Evolutionary conservation across 2,888 invertebrate genomes (phyloP), one percentile per base, ranked within the genome.

Genomic region (Lucinisca nassula): DNA sequence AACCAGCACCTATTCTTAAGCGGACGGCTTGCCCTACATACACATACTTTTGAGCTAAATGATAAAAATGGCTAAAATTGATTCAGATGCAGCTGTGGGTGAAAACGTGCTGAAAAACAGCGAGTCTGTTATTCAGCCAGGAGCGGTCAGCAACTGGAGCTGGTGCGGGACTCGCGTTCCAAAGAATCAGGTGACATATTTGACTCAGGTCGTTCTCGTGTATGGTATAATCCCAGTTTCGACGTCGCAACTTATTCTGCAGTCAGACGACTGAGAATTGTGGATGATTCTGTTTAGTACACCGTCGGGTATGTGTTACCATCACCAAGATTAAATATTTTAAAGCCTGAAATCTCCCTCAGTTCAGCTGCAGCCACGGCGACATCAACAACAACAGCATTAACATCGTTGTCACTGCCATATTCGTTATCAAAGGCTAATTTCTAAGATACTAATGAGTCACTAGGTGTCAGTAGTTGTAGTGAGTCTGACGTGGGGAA

Each of bases 361-460:
- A 76, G 51, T 0, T 27, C 37, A 45, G 55, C 61, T 37, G 72
- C 61, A 40, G 45, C 38, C 38, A n/a, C 78, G 12, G 61, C 45
- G 14, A 75, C 38, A 58, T 75, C 55, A n/a, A 38, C 30, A 51
- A 79, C 72, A 72, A 45, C 70, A 79, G n/a, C n/a, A n/a, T n/a
- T n/a, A n/a, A 30, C 32, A 32, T 51, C n/a, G 45, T 45, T 8
- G 40, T 17, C 30, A 35, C 30, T 61, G 61, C 61, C 61, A 30
- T 61, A 27, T 17, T 30, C 61, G 27, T 61, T 30, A 17, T 51
- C 51, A n/a, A 10, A 12, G 51, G 51, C 21, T 51, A 51, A 51
- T n/a, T 51, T 51, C 51, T 4, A 12, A 51, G 51, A 51, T 21
- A 51, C 51, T n/a, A 12, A 51, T 51, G 51, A 51, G 51, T 4